Percentiles rank a stretch among this genome's conserved stretches.
Conservation (phyloP, 2,113 vertebrate species). For the Labeo rohita region DNA sequence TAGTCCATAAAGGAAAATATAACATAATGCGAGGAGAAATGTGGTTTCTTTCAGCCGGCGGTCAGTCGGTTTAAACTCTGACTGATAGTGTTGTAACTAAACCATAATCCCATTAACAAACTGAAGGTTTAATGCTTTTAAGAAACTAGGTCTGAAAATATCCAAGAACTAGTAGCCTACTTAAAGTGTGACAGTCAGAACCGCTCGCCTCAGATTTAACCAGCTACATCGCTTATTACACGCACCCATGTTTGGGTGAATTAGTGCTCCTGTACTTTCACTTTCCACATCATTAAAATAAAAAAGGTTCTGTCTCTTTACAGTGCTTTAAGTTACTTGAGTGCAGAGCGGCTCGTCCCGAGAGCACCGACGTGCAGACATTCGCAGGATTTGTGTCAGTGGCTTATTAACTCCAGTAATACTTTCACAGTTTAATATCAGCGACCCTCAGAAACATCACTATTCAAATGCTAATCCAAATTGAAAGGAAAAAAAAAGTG, state of each 20-base stretch:
- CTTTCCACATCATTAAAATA: background rate
- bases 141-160: background rate
- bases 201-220: background rate
- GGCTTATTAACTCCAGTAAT: background rate
- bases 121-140: slow-evolving; percentile 7
- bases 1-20: background rate
- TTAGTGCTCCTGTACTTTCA: background rate
- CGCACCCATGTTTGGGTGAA: background rate
- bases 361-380: background rate
- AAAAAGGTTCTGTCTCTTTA: background rate
- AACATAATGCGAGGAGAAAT: background rate
- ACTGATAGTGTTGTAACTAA: background rate
- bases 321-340: background rate
- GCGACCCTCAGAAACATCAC: background rate
- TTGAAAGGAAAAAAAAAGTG: background rate
- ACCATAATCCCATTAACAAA: slow-evolving; percentile 10
- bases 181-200: slow-evolving; percentile 4
- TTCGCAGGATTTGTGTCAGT: background rate
- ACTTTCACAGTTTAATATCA: background rate
- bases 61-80: background rate
- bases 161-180: background rate
- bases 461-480: background rate
- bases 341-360: background rate
- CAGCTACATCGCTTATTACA: background rate
- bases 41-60: background rate